Base-by-base conservation (phyloP, 2,113 vertebrate genomes). In the Uropsilus gracilis region DNA sequence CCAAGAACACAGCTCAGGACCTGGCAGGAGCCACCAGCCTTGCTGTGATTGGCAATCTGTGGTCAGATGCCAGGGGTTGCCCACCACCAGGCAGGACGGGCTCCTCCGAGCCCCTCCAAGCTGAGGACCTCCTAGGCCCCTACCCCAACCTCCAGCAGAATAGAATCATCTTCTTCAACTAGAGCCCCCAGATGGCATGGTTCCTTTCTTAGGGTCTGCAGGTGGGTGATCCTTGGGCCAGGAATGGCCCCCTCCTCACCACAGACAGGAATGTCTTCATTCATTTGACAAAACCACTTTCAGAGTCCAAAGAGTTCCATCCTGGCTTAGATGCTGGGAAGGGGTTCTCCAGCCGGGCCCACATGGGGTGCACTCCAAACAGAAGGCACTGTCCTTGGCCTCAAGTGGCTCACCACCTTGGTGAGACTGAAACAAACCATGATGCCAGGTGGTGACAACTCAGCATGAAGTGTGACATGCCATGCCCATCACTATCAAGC, bases 401-500 rank as follows among this genome's bases (percentile, higher is more conserved):
- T 42, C 82, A 3, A 46, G 69, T 16, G 68, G 32, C 20, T 87
- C 77, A 8, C 7, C 4, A 18, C 50, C 69, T 87, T 64, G 1
- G 44, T 2, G n/a, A 48, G 46, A 68, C 75, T 55, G 50, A 83
- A 46, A 24, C 64, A 6, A 57, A n/a, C 16, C 6, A 8, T 59
- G 84, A 87, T 12, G 10, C 46, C 13, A 24, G 9, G 6, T 32
- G 2, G 55, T 13, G 55, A 32, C 16, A 26, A 9, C 4, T 37
- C 20, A 4, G 30, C 28, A 46, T 17, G 12, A 37, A 32, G n/a
- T 30, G 37, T 18, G 20, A 37, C 0, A 22, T 32, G 57, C 78
- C 11, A 0, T 0, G 37, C 2, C 66, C 13, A 1, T 61, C 5
- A 6, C 42, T n/a, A 68, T 37, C 0, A 0, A 55, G 30, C 13